These are phyloP conservation scores for Florisuga fusca DNA, from an alignment of 2,797 vertebrate genomes.

Conservation along the genomic window DNA sequence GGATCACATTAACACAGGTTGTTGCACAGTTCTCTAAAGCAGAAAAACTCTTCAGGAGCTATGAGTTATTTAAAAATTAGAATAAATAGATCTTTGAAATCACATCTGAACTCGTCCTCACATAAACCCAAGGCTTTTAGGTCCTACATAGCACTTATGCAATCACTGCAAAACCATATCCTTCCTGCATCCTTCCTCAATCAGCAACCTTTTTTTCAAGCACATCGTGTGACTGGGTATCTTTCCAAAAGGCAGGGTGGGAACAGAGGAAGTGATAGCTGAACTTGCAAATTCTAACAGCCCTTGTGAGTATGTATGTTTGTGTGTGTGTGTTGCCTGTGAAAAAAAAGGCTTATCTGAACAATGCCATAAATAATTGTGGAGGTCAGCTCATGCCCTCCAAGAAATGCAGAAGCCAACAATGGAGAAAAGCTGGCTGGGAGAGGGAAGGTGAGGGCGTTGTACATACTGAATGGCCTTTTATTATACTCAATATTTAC, in stretches of 20 bases:
- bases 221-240: constrained; percentile 43
- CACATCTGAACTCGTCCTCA: constrained; percentile 17
- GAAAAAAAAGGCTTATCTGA: constrained; percentile 54
- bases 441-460: constrained; percentile 30
- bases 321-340: background rate
- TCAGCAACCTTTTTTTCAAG: constrained; percentile 42
- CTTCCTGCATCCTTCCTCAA: constrained; percentile 71
- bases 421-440: constrained; percentile 15
- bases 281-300: constrained; percentile 55
- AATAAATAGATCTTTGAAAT: constrained; percentile 23
- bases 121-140: constrained; percentile 8
- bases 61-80: background rate
- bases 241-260: constrained; percentile 65
- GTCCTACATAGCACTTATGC: background rate
- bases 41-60: background rate
- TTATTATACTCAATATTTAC: constrained; percentile 33
- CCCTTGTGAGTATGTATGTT: constrained; percentile 1
- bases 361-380: background rate
- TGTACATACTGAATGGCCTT: constrained; percentile 26
- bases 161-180: constrained; percentile 59
- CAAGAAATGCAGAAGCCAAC: constrained; percentile 17
- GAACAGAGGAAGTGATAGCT: constrained; percentile 58
- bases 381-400: constrained; percentile 8
- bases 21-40: background rate
- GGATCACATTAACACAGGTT: background rate